These are phyloP conservation scores for Cheumatopsyche charites DNA, from an alignment of 1,140 invertebrate genomes.

Conservation along the genomic window DNA sequence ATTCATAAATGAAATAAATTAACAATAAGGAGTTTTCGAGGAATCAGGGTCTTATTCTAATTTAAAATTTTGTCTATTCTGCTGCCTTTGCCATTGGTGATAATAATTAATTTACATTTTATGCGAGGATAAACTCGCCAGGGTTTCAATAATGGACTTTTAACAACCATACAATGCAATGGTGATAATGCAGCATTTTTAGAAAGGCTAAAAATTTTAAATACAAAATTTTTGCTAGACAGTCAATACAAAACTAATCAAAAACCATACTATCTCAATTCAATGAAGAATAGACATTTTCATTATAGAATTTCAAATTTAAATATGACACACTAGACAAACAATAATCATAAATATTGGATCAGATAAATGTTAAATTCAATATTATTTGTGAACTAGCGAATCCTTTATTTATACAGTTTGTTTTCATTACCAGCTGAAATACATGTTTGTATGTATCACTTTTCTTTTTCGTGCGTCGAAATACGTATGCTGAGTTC, in stretches of 20 bases:
- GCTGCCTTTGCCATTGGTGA: conserved; percentile 46
- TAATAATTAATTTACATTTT: conserved; percentile 45
- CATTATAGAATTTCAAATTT: not conserved
- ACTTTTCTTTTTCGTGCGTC: too few relatives aligned
- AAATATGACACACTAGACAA: too few relatives aligned
- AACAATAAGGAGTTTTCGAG: conserved; percentile 38
- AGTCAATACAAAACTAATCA: not conserved
- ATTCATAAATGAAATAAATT: conserved; percentile 10
- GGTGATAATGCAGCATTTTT: conserved; percentile 12
- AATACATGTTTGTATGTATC: too few relatives aligned
- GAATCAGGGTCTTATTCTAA: conserved; percentile 48
- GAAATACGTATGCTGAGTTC: too few relatives aligned
- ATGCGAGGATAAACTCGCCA: conserved; percentile 39
- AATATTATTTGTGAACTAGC: too few relatives aligned
- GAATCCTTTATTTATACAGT: too few relatives aligned
- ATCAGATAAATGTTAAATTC: too few relatives aligned
- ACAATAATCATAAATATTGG: too few relatives aligned
- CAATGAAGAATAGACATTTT: conserved; percentile 19
- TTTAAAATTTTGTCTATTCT: conserved; percentile 41
- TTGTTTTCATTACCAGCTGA: too few relatives aligned
- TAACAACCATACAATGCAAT: conserved; percentile 4
- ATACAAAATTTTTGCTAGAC: not conserved
- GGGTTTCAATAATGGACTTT: conserved; percentile 37
- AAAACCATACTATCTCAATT: not conserved
- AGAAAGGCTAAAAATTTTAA: conserved; percentile 20